Conservation (phyloP, 1,140 invertebrate genomes). For the Stegodyphus mimosarum region DNA sequence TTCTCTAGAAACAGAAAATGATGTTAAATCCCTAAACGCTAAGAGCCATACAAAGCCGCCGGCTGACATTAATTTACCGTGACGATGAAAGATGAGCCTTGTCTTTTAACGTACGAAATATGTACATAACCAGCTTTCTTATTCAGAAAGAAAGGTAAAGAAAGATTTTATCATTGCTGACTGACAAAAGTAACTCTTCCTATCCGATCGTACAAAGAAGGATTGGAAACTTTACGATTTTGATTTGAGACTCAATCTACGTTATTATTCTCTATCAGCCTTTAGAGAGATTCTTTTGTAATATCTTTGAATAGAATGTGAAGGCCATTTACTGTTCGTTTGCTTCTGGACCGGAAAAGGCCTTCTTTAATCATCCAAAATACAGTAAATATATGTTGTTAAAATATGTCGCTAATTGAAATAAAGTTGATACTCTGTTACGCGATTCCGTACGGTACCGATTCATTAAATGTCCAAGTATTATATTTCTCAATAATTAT, state of each 20-base stretch:
- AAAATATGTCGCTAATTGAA: background rate
- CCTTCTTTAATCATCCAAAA: conserved; percentile 12
- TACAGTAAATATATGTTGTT: conserved; percentile 2
- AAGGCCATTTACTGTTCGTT: no score
- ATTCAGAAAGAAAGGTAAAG: conserved; percentile 27
- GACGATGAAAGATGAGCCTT: conserved; percentile 27
- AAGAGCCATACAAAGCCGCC: conserved; percentile 2
- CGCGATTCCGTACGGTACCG: background rate
- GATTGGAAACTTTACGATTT: no score
- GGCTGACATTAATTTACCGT: conserved; percentile 25
- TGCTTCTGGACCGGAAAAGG: no score
- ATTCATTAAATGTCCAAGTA: conserved; percentile 2
- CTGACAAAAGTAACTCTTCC: conserved; percentile 38
- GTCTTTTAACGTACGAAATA: background rate
- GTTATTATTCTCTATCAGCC: no score
- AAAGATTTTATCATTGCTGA: conserved; percentile 43
- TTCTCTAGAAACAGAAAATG: conserved; percentile 20
- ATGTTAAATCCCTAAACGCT: conserved; percentile 24
- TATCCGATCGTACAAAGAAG: background rate
- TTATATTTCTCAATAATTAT: no score
- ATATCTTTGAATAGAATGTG: no score
- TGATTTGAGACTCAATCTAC: no score
- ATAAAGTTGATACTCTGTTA: conserved; percentile 4
- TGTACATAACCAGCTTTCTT: background rate
- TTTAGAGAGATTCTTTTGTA: no score